Evolutionary conservation across 2,797 vertebrate species (phyloP).

Genomic region (Karalla daura): DNA sequence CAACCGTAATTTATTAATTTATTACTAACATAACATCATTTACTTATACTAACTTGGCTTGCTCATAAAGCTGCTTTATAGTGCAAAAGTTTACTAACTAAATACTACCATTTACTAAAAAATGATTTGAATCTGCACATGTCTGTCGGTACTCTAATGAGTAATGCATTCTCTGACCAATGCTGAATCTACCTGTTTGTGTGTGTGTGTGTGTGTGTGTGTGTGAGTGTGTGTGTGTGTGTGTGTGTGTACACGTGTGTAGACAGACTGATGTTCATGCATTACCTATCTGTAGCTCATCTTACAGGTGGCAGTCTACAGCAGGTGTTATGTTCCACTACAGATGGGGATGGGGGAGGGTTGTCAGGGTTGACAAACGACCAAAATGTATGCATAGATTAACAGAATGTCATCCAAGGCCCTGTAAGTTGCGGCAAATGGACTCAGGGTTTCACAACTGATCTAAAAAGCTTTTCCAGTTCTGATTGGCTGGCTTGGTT

Average conservation of each 20-base stretch:
- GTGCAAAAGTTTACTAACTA: too few species aligned
- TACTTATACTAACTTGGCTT: too few species aligned
- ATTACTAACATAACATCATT: too few species aligned
- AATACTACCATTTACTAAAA: too few species aligned
- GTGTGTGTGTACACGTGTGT: neutral
- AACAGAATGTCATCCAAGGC: too few species aligned
- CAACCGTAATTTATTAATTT: constrained; percentile 37
- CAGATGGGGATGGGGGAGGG: neutral
- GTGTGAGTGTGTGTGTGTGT: neutral
- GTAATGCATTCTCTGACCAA: neutral
- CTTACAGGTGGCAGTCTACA: constrained; percentile 1
- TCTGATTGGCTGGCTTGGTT: too few species aligned
- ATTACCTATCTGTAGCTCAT: neutral
- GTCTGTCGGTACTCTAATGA: neutral
- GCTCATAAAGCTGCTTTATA: too few species aligned
- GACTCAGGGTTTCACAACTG: too few species aligned
- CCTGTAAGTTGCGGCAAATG: too few species aligned
- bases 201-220: neutral
- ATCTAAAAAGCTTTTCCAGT: too few species aligned
- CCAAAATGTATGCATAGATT: neutral
- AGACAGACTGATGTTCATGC: neutral
- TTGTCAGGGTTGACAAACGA: constrained; percentile 1
- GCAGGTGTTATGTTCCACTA: neutral
- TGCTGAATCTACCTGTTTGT: neutral
- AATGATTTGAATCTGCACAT: too few species aligned